Evolutionary conservation across 1,140 invertebrate species (phyloP).

Genomic region (Lepidurus arcticus): DNA sequence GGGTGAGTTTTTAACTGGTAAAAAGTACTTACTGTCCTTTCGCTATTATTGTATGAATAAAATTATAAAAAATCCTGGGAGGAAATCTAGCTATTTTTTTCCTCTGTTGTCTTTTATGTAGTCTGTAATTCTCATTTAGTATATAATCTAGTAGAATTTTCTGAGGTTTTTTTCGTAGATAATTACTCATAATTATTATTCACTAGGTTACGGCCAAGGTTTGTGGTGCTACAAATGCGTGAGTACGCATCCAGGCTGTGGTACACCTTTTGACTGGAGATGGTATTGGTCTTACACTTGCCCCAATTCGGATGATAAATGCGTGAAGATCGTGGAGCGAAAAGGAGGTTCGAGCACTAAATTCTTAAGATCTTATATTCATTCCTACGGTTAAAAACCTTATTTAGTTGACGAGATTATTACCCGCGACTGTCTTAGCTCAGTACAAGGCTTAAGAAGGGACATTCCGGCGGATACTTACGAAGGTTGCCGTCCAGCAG

Average conservation of each 20-base stretch:
- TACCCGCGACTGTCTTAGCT: slow-evolving; percentile 78
- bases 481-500: slow-evolving; percentile 72
- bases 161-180: neutral
- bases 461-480: slow-evolving; percentile 89
- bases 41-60: neutral
- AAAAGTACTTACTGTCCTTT: neutral
- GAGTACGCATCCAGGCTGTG: slow-evolving; percentile 81
- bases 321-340: slow-evolving; percentile 81
- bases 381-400: neutral
- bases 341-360: slow-evolving; percentile 62
- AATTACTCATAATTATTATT: neutral
- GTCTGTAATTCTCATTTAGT: too few species aligned
- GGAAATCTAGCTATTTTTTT: neutral
- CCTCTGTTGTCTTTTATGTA: too few species aligned
- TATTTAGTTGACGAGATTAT: slow-evolving; percentile 68
- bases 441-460: slow-evolving; percentile 63
- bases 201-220: slow-evolving; percentile 29
- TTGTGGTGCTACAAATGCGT: slow-evolving; percentile 84
- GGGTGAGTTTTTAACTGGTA: neutral
- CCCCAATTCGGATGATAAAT: slow-evolving; percentile 75
- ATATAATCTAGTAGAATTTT: too few species aligned
- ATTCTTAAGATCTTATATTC: slow-evolving; percentile 50
- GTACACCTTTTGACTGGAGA: slow-evolving; percentile 75
- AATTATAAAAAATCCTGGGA: neutral
- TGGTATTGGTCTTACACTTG: slow-evolving; percentile 69